Evolutionary conservation across 2,888 invertebrate species (phyloP).

Genomic region (Lypha dubia): DNA sequence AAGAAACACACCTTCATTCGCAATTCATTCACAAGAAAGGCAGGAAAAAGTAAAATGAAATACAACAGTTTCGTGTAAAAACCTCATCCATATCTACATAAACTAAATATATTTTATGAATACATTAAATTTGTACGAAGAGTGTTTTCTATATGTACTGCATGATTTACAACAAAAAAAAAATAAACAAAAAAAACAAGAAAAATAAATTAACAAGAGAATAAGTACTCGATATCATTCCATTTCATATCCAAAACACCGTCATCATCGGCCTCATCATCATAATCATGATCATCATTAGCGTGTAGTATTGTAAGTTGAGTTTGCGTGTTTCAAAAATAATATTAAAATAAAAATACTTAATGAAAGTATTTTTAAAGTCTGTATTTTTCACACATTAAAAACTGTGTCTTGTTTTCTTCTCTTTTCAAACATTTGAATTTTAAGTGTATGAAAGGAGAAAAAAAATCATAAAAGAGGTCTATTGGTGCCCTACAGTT

Average conservation of each 20-base stretch:
- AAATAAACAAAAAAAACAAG: background rate
- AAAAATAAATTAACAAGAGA: background rate
- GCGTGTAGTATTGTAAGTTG: conserved; percentile 25
- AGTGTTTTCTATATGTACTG: conserved; percentile 10
- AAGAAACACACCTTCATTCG: conserved; percentile 65
- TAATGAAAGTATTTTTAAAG: conserved; percentile 31
- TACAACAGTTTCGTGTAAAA: conserved; percentile 61
- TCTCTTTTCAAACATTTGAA: conserved; percentile 56
- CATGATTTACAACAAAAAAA: conserved; percentile 1
- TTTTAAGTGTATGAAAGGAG: conserved; percentile 24
- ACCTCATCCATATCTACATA: conserved; percentile 58
- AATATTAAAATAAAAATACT: conserved; percentile 30
- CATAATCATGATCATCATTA: conserved; percentile 23
- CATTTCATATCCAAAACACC: conserved; percentile 46
- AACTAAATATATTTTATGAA: conserved; percentile 62
- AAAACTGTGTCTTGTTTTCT: conserved; percentile 4
- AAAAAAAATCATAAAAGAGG: background rate
- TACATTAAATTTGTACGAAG: conserved; percentile 51
- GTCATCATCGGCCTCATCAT: conserved; percentile 12
- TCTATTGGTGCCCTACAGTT: background rate
- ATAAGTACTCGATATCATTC: conserved; percentile 56
- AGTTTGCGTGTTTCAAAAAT: conserved; percentile 63
- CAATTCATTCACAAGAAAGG: conserved; percentile 62
- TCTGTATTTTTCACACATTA: conserved; percentile 67
- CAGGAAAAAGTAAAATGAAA: conserved; percentile 39